These are phyloP conservation scores for Labeo rohita DNA, from an alignment of 2,113 vertebrate species.

Conservation along the genomic window DNA sequence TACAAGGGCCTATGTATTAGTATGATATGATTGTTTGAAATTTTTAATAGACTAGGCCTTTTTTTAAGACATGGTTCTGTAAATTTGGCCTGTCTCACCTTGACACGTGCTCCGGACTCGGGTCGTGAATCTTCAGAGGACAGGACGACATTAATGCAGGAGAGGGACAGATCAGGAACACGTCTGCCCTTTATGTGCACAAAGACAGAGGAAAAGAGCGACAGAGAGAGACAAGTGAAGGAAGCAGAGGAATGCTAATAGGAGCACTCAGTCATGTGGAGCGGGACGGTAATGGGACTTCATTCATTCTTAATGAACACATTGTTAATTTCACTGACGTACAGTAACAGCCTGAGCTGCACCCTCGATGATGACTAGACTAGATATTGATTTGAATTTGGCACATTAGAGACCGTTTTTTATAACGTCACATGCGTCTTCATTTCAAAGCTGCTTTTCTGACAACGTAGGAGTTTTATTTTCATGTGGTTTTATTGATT, in stretches of 20 bases:
- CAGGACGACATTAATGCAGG: neutral
- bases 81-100: constrained; percentile 32
- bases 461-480: neutral
- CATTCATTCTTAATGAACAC: constrained; percentile 61
- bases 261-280: constrained; percentile 54
- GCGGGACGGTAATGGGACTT: constrained; percentile 44
- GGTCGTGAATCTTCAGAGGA: constrained; percentile 23
- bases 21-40: neutral
- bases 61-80: neutral
- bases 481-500: neutral
- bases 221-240: constrained; percentile 28
- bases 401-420: neutral
- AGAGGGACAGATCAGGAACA: constrained; percentile 16
- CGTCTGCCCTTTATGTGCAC: constrained; percentile 28
- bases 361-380: constrained; percentile 19
- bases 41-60: neutral
- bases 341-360: constrained; percentile 34
- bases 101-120: constrained; percentile 11
- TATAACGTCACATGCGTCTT: neutral
- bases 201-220: neutral
- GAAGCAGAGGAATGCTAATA: constrained; percentile 53
- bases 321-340: constrained; percentile 57
- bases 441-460: neutral
- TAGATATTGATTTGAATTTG: constrained; percentile 31
- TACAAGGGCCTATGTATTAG: neutral